Conservation (phyloP, 2,797 vertebrate genomes). For the Lepus townsendii region DNA sequence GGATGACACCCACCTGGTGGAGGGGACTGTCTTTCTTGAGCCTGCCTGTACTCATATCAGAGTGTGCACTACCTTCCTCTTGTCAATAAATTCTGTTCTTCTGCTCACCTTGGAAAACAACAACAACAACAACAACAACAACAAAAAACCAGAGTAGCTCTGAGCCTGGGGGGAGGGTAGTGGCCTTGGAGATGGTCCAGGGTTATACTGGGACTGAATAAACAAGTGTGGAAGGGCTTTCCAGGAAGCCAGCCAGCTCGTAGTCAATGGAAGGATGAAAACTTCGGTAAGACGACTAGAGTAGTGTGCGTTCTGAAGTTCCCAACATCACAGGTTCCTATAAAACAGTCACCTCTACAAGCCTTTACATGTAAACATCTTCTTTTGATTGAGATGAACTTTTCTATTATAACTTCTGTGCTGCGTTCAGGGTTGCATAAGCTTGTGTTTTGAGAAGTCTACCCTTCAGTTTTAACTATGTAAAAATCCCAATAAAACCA, state of each 20-base stretch:
- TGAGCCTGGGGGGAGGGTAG: background rate
- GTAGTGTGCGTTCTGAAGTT: slow-evolving; percentile 29
- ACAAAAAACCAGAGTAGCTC: background rate
- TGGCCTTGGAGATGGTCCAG: background rate
- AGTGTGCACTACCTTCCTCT: too few species aligned
- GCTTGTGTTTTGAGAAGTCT: background rate
- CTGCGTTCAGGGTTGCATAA: background rate
- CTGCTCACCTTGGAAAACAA: too few species aligned
- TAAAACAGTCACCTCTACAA: slow-evolving; percentile 19
- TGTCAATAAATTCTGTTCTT: too few species aligned
- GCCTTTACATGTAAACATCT: background rate
- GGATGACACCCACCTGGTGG: too few species aligned
- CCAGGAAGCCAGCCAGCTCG: background rate
- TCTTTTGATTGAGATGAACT: background rate
- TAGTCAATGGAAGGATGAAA: background rate
- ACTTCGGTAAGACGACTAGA: slow-evolving; percentile 13
- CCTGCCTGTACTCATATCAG: too few species aligned
- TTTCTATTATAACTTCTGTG: background rate
- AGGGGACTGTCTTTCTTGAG: too few species aligned
- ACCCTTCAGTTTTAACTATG: slow-evolving; percentile 9
- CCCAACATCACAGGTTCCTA: background rate
- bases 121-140: too few species aligned
- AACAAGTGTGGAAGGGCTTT: background rate
- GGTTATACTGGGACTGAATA: background rate
- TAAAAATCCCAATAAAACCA: background rate